phyloP scores from a whole-genome alignment of 2,113 vertebrate genomes.

The Zosterops lateralis region DNA sequence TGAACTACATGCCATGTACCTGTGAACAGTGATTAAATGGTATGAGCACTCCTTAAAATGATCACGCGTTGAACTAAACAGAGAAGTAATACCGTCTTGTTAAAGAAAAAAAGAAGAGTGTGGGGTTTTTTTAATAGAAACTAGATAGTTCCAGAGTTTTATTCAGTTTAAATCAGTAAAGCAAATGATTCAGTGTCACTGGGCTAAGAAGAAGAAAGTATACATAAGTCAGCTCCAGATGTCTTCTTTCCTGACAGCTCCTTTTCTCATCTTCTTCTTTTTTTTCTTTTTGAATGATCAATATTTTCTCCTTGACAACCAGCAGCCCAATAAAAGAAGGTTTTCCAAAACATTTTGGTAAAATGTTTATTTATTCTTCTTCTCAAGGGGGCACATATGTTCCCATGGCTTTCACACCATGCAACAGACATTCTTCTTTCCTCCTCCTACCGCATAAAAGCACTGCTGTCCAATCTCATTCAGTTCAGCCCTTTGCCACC shows the following conservation, averaged over 20 bases:
- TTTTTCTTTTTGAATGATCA: neutral
- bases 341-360: conserved; percentile 17
- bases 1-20: neutral
- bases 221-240: conserved; percentile 30
- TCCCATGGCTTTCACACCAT: neutral
- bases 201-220: neutral
- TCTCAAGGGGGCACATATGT: neutral
- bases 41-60: neutral
- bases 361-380: conserved; percentile 29
- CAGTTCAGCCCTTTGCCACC: conserved; percentile 2
- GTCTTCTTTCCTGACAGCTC: conserved; percentile 13
- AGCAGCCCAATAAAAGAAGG: neutral
- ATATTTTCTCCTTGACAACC: conserved; percentile 54
- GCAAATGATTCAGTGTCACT: conserved; percentile 13
- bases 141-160: neutral
- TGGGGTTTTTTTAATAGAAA: neutral
- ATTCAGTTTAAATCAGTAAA: neutral
- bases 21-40: neutral
- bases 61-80: neutral
- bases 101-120: neutral
- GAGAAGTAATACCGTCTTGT: neutral
- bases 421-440: neutral
- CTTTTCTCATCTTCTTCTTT: neutral
- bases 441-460: conserved; percentile 21
- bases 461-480: neutral